phyloP scores from a whole-genome alignment of 2,797 vertebrate species.

The Borostomias antarcticus region DNA sequence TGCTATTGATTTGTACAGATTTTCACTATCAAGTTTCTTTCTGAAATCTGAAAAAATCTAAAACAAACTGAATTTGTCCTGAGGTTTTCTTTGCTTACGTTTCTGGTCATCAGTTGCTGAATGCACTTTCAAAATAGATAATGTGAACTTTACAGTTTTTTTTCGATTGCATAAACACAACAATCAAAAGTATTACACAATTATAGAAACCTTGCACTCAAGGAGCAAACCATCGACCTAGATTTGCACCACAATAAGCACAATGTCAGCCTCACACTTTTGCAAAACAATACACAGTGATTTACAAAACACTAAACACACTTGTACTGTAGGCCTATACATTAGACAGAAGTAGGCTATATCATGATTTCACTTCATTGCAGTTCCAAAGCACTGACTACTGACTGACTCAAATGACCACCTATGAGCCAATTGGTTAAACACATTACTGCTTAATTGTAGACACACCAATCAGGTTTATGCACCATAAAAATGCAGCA shows the following conservation, averaged over 20 bases:
- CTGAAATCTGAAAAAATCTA: too few species aligned
- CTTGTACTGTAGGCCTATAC: too few species aligned
- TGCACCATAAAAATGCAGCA: too few species aligned
- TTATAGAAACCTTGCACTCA: not conserved
- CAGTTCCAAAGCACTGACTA: not conserved
- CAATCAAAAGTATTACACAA: not conserved
- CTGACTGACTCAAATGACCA: too few species aligned
- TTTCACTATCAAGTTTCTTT: not conserved
- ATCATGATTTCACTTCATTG: slow-evolving; percentile 1
- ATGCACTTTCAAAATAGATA: too few species aligned
- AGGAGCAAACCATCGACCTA: not conserved
- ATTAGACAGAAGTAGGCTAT: not conserved
- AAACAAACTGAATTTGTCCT: slow-evolving; percentile 44
- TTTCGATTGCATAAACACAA: not conserved
- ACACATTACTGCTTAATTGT: too few species aligned
- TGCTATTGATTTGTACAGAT: slow-evolving; percentile 36
- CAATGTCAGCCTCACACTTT: slow-evolving; percentile 4
- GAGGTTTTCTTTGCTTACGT: slow-evolving; percentile 28
- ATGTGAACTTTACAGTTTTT: too few species aligned
- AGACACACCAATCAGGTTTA: too few species aligned
- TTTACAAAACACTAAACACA: not conserved
- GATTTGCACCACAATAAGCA: too few species aligned
- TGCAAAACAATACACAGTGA: too few species aligned
- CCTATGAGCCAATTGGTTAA: too few species aligned
- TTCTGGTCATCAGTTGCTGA: too few species aligned